Base-by-base conservation (phyloP, 2,113 vertebrate species). In the Upupa epops region DNA sequence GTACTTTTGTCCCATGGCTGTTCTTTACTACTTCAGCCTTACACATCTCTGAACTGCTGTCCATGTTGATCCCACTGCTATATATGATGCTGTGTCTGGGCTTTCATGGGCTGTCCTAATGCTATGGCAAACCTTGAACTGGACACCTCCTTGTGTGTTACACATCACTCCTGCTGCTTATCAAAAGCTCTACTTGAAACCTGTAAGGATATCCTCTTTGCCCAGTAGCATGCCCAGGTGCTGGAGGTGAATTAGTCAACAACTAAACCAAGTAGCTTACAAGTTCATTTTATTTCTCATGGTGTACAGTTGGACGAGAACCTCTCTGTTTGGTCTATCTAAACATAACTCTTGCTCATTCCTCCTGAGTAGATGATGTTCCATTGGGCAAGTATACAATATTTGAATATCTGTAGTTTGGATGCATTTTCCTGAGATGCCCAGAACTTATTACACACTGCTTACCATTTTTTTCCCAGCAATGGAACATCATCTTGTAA, bases 21-120 rank as follows among this genome's bases (percentile, higher is more conserved):
- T 34, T 15, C 46, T 74, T 3, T 34, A 52, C n/a, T 21, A 9
- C 5, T 6, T 12, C 17, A 12, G 29, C 13, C 52, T 45, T 1
- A 0, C 8, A 3, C 15, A 8, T 19, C 1, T 1, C 14, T 2
- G 1, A 13, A 17, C 15, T 70, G 17, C 17, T 11, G 8, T 9
- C 37, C 0, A 0, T 17, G 28, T 61, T 4, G 1, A 7, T 3
- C 20, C 20, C 24, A 15, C 16, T 36, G 46, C 20, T 52, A 64
- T 1, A 1, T 7, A 5, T 0, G 4, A 40, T 3, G 1, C 52
- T 21, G 24, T 2, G 8, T 13, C 21, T 29, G 12, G 59, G 11
- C 16, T 22, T 89, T 21, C 18, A 46, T 7, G 0, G 13, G 4
- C 49, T 3, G 14, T 24, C 52, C 58, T 42, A 66, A 7, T 1